Base-by-base conservation (phyloP, 2,113 vertebrate genomes). In the Hippocampus comes region DNA sequence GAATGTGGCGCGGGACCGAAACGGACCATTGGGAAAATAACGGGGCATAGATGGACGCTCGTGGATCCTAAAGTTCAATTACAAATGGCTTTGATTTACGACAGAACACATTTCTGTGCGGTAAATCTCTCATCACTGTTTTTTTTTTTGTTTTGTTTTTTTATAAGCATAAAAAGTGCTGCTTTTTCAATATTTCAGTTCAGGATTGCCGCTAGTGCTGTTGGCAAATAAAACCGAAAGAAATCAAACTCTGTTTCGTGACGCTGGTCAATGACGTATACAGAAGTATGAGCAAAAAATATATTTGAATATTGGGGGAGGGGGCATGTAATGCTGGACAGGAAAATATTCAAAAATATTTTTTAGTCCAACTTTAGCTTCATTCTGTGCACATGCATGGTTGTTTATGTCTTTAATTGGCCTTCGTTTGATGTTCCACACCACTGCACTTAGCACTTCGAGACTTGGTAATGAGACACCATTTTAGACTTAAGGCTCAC, bases 401-500 rank as follows among this genome's bases (percentile, higher is more conserved):
- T 86, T 78, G 85, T 84, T 84, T 80, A 85, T 78, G 60, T 71
- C 15, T 38, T 70, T 46, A 78, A 81, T 80, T 74, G 80, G 66
- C 78, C 65, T 14, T 21, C 5, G 15, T 90, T 88, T 89, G 86
- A 90, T 87, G 82, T 18, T 56, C 75, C 78, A 78, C 34, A 3
- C 60, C 78, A 78, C 78, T 81, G 85, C 75, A 80, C 48, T 87
- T 86, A 74, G 75, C 86, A 85, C 86, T 77, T 85, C 73, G 53
- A 70, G 80, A 89, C 86, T 86, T 87, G 84, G 82, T 89, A 89
- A 89, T 86, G 87, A 90, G 83, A 75, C 73, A 76, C 88, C 78
- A 79, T 59, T 72, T 75, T 34, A 68, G 66, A 67, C 67, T 69
- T 42, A 30, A 59, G 8, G 1, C 71, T 8, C 0, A 14, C 41